Percentiles rank a stretch among this genome's conserved stretches.
Evolutionary conservation across 2,797 vertebrate species (phyloP).

Genomic region (Acanthornis magna): DNA sequence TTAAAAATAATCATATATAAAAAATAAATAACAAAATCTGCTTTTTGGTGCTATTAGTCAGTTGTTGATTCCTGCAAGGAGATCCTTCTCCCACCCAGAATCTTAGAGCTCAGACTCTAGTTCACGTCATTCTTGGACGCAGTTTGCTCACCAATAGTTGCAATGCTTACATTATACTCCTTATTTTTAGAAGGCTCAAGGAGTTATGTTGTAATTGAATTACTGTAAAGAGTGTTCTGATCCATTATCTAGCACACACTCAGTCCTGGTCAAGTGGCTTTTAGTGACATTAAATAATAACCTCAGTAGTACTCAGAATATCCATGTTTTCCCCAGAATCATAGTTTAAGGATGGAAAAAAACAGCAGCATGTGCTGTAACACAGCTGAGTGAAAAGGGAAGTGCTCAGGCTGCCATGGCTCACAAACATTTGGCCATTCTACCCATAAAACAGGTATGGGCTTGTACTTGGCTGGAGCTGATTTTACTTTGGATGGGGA

Average conservation of each 20-base stretch:
- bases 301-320: not conserved
- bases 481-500: not conserved
- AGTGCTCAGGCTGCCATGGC: not conserved
- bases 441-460: not conserved
- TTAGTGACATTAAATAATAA: not conserved
- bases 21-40: not conserved
- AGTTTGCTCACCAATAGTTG: not conserved
- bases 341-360: not conserved
- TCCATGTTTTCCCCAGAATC: not conserved
- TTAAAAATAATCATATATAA: not conserved
- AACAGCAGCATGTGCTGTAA: not conserved
- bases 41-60: not conserved
- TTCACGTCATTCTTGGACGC: not conserved
- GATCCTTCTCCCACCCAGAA: not conserved
- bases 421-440: not conserved
- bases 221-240: not conserved
- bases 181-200: conserved; percentile 43
- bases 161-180: not conserved
- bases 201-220: conserved; percentile 5
- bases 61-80: not conserved
- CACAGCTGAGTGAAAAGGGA: not conserved
- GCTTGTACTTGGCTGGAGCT: not conserved
- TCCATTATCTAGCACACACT: not conserved
- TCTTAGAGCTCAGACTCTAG: not conserved
- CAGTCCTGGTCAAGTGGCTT: not conserved